phyloP scores from a whole-genome alignment of 2,113 vertebrate species.

The Hipposideros armiger region DNA sequence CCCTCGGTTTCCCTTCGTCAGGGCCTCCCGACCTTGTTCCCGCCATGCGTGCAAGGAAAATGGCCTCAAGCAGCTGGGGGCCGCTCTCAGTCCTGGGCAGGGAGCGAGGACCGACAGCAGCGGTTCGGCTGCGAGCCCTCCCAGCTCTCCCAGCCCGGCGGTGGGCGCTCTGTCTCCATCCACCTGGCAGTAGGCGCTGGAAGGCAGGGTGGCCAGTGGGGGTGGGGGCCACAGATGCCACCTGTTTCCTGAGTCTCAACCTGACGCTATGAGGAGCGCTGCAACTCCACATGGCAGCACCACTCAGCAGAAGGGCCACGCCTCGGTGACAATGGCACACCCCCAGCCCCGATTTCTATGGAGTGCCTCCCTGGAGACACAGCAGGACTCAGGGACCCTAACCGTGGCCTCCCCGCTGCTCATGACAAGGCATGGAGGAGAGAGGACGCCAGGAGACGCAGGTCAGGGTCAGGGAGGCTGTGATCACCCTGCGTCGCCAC shows the following conservation, averaged over 20 bases:
- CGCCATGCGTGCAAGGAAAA: not conserved
- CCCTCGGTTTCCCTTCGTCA: not conserved
- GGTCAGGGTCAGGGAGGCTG: too few species aligned
- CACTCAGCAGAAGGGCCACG: not conserved
- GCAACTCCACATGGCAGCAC: not conserved
- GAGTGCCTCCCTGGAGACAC: rapidly evolving
- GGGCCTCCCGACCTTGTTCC: not conserved
- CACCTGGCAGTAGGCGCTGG: not conserved
- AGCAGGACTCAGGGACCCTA: not conserved
- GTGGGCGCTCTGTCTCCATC: not conserved
- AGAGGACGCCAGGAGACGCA: not conserved
- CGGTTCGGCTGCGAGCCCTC: not conserved
- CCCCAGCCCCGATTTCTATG: rapidly evolving
- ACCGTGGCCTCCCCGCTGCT: not conserved
- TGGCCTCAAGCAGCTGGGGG: not conserved
- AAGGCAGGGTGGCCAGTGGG: not conserved
- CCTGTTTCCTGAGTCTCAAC: not conserved
- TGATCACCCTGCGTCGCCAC: too few species aligned
- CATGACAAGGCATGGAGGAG: rapidly evolving
- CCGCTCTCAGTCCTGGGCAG: not conserved
- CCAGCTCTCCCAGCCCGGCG: not conserved
- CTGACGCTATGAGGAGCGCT: not conserved
- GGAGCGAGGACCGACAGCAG: not conserved
- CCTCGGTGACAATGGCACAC: rapidly evolving
- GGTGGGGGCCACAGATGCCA: rapidly evolving